phyloP scores from a whole-genome alignment of 2,888 invertebrate genomes.

The Meteorus cinctellus region DNA sequence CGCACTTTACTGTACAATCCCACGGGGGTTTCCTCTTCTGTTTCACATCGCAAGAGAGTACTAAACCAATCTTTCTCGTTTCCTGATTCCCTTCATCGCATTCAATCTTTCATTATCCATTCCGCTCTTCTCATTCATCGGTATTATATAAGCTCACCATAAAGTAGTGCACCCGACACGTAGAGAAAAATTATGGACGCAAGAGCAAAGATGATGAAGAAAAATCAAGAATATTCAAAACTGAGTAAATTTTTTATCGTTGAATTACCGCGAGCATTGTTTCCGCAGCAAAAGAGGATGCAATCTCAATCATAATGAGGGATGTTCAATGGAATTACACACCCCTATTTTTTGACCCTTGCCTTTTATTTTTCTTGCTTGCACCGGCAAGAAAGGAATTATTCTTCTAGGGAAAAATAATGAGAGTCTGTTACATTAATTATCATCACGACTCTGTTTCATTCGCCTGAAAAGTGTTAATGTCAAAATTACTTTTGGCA shows the following conservation, averaged over 20 bases:
- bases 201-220: slow-evolving; percentile 2
- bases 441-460: neutral
- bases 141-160: neutral
- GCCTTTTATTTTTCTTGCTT: neutral
- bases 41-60: slow-evolving; percentile 6
- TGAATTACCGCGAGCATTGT: too few species aligned
- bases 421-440: neutral
- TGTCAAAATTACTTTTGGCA: neutral
- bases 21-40: neutral
- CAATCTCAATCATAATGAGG: neutral
- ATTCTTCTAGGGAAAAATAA: neutral
- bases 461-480: neutral
- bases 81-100: neutral
- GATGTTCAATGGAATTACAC: slow-evolving; percentile 19
- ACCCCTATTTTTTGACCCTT: neutral
- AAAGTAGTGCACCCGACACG: neutral
- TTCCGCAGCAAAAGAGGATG: neutral
- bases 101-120: slow-evolving; percentile 17
- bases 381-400: neutral
- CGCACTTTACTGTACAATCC: slow-evolving; percentile 12
- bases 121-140: slow-evolving; percentile 6
- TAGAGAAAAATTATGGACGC: neutral
- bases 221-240: neutral
- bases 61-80: slow-evolving; percentile 21
- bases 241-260: slow-evolving; percentile 4